Base-by-base conservation (phyloP, 2,113 vertebrate genomes). In the Esox niger region DNA sequence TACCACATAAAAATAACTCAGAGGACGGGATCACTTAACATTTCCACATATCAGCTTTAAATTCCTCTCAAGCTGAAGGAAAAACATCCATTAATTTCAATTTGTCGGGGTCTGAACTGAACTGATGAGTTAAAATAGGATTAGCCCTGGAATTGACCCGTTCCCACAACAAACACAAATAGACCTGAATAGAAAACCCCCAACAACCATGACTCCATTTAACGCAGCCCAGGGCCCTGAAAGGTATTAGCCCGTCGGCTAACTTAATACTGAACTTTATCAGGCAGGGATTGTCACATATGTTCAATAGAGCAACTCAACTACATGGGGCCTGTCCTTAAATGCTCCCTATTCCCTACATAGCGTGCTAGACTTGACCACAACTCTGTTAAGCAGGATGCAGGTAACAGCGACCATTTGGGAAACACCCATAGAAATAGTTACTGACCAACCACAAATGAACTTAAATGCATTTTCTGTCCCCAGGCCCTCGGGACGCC, bases 81-180 rank as follows among this genome's bases (percentile, higher is more conserved):
- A 68, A 74, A 68, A 66, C 26, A 59, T 2, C 57, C 17, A 10
- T 59, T 59, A 49, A 61, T n/a, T 1, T 9, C 31, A 70, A 75
- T 72, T 61, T 64, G 47, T 33, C 58, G 10, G 49, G 2, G 13
- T 7, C 13, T 4, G 46, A 58, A 21, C 26, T 4, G 46, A 58
- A 15, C 26, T 46, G 17, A 63, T 33, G 23, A 35, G 54, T 52
- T n/a, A 15, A 66, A 67, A 55, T 64, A 62, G 35, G 17, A 15
- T 10, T 71, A 49, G 71, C 69, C 79, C 65, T 46, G 35, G 17
- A 15, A 6, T 71, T 47, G 71, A 65, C 79, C 65, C 27, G 35
- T 31, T 46, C 59, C 38, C 67, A 60, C 0, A 13, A 20, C 52
- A 62, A 57, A 13, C 26, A 64, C 62, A 59, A 9, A 9, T 33